Base-by-base conservation (phyloP, 2,797 vertebrate genomes). In the Pseudochaenichthys georgianus region DNA sequence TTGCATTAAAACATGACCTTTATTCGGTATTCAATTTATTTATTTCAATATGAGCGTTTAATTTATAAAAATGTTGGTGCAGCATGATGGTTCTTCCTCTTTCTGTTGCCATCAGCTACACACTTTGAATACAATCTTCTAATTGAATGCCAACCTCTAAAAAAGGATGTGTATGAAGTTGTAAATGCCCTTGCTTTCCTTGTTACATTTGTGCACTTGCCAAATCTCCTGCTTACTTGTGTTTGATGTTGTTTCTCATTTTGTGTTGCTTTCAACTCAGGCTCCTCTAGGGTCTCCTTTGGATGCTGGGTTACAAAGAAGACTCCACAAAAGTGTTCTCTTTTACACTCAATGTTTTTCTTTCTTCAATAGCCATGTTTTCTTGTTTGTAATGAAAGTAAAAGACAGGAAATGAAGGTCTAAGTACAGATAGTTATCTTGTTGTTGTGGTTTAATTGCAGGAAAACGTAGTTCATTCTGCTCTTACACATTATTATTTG, bases 231-330 rank as follows among this genome's bases (percentile, higher is more conserved):
- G 19, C 69, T 71, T 67, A 51, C 45, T 11, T 19, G 53, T 7
- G 57, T 89, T 88, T 89, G 84, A 91, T 86, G 83, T 78, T 76
- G 77, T 79, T 89, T 89, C 84, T 87, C 74, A 65, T 74, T 45
- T 72, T 23, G 9, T 41, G 46, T 47, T 73, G 68, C 83, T 87
- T 92, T 92, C 78, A 85, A 89, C 75, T 76, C 63, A 15, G 57
- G 76, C 79, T 89, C 70, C 87, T 92, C 82, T 55, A 38, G 87
- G 73, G 86, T 78, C 61, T 61, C 64, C 61, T 81, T 88, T 80
- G 64, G 80, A 82, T 47, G 65, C 57, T 31, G 9, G 13, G 61
- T 73, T 81, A 79, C 81, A 89, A 86, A 88, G 63, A 78, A 53
- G n/a, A 77, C 57, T 64, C 61, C 46, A 73, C 53, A 77, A 77